A percentile compares a stretch with the other conserved stretches of the same genome.
phyloP scores from a whole-genome alignment of 2,797 vertebrate species.

The Streptopelia turtur region DNA sequence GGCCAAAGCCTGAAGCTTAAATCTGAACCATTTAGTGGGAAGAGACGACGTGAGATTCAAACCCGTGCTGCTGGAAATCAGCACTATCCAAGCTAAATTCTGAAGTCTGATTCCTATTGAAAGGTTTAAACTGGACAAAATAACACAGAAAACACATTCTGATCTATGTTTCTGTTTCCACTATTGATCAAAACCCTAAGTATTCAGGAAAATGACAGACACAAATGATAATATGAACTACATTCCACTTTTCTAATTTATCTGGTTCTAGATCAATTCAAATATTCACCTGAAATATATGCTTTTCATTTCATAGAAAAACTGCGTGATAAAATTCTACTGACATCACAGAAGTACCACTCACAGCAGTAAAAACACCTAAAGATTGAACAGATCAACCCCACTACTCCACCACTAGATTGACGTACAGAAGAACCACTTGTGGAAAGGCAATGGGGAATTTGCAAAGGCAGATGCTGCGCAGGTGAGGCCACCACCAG shows the following conservation, averaged over 20 bases:
- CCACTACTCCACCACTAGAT: neutral
- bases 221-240: neutral
- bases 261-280: neutral
- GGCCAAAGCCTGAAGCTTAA: constrained; percentile 26
- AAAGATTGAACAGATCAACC: neutral
- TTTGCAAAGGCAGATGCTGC: neutral
- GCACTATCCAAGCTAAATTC: neutral
- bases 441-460: neutral
- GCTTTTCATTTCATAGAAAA: neutral
- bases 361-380: neutral
- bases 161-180: neutral
- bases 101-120: neutral
- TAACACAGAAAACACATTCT: neutral
- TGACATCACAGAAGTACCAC: neutral
- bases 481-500: neutral
- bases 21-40: neutral
- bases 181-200: neutral
- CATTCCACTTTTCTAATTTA: neutral
- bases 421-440: neutral
- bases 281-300: neutral
- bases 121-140: neutral
- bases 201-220: neutral
- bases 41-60: neutral
- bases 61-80: neutral
- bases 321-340: neutral